A percentile compares a stretch with the other conserved stretches of the same genome.
Evolutionary conservation across 2,888 invertebrate species (phyloP).

Genomic region (Oscheius sp.): DNA sequence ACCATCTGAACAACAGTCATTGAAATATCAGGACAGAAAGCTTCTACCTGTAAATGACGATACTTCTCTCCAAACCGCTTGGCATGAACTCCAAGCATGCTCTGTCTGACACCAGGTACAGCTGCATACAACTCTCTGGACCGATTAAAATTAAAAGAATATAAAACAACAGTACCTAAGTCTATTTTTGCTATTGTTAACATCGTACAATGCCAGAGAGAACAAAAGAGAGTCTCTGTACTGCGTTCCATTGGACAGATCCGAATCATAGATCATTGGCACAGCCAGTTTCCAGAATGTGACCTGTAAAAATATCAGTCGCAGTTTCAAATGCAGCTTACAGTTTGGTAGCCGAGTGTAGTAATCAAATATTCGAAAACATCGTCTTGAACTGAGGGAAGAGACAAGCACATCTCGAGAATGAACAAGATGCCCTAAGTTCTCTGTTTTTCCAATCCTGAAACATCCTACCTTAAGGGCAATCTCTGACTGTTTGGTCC

Average conservation of each 20-base stretch:
- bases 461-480: constrained; percentile 52
- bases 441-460: background rate
- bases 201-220: constrained; percentile 65
- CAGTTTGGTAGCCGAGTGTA: constrained; percentile 63
- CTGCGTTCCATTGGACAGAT: constrained; percentile 60
- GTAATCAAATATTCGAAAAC: constrained; percentile 59
- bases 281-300: constrained; percentile 66
- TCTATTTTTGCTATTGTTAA: constrained; percentile 65
- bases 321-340: constrained; percentile 37
- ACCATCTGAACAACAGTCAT: constrained; percentile 44
- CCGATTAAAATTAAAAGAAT: background rate
- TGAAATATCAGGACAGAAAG: background rate
- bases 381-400: constrained; percentile 48
- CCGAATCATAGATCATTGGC: constrained; percentile 64
- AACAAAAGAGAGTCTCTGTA: constrained; percentile 67
- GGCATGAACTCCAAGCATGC: constrained; percentile 66
- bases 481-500: constrained; percentile 59
- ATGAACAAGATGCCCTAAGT: constrained; percentile 62
- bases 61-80: constrained; percentile 67
- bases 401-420: constrained; percentile 62
- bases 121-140: constrained; percentile 68
- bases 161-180: constrained; percentile 40
- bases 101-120: constrained; percentile 66
- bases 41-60: constrained; percentile 57
- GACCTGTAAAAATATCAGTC: constrained; percentile 40